Evolutionary conservation across 1,140 invertebrate genomes (phyloP).

Genomic region (Homarus americanus): DNA sequence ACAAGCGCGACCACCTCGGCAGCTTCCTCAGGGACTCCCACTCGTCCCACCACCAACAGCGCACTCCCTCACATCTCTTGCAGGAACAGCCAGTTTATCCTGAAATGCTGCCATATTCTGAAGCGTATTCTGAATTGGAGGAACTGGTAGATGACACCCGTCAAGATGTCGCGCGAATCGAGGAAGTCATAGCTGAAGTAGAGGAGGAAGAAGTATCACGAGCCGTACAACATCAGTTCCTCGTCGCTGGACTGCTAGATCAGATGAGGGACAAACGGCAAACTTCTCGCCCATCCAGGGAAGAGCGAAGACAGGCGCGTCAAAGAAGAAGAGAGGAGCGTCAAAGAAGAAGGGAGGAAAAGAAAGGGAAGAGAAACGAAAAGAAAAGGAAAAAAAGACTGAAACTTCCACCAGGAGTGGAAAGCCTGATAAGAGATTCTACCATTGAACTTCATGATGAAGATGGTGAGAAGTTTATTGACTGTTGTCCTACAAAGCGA

Average conservation of each 20-base stretch:
- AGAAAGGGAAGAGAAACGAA: slow-evolving; percentile 44
- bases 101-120: not conserved
- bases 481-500: slow-evolving; percentile 69
- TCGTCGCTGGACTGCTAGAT: not conserved
- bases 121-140: not conserved
- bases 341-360: slow-evolving; percentile 26
- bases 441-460: slow-evolving; percentile 34
- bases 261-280: slow-evolving; percentile 11
- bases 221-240: not conserved
- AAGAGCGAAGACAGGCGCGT: not conserved
- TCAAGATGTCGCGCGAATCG: not conserved
- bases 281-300: not conserved
- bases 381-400: slow-evolving; percentile 41
- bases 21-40: not conserved
- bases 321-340: slow-evolving; percentile 23
- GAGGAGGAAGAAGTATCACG: not conserved
- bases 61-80: not conserved
- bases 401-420: not conserved
- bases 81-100: not conserved
- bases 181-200: not conserved
- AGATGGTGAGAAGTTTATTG: slow-evolving; percentile 52
- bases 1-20: slow-evolving; percentile 15
- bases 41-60: not conserved
- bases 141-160: not conserved
- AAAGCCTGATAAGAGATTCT: slow-evolving; percentile 9